Percentiles rank a stretch among this genome's conserved stretches.
Conservation (phyloP, 2,888 invertebrate genomes). For the Gymnosoma rotundatum region DNA sequence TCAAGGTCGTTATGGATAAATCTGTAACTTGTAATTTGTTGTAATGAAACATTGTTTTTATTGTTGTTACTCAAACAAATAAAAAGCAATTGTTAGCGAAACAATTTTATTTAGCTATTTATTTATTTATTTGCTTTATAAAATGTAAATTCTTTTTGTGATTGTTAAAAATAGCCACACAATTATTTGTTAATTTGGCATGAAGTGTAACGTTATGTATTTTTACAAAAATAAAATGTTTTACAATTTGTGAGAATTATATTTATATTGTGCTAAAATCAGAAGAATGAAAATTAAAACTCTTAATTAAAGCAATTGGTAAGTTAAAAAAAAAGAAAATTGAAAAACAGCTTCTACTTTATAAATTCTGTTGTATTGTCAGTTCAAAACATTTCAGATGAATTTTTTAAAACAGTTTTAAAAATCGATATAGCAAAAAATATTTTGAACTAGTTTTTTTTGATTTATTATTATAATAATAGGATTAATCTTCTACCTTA, state of each 20-base stretch:
- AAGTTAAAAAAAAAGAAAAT: too few relatives aligned
- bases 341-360: too few relatives aligned
- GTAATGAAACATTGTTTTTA: too few relatives aligned
- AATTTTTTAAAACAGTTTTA: too few relatives aligned
- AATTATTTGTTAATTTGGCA: conserved; percentile 46
- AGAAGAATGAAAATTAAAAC: too few relatives aligned
- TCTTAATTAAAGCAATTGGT: too few relatives aligned
- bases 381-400: too few relatives aligned
- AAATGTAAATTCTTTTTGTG: not conserved
- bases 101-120: conserved; percentile 44
- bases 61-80: not conserved
- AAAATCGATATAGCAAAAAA: too few relatives aligned
- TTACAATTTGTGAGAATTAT: conserved; percentile 13
- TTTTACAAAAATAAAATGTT: conserved; percentile 41
- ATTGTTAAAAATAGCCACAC: conserved; percentile 35
- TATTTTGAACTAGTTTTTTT: too few relatives aligned
- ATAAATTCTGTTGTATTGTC: too few relatives aligned
- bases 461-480: too few relatives aligned
- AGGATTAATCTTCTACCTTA: too few relatives aligned
- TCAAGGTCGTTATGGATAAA: conserved; percentile 68
- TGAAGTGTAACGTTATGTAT: conserved; percentile 51
- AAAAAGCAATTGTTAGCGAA: conserved; percentile 50
- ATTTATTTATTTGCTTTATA: conserved; percentile 3
- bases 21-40: not conserved
- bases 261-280: not conserved